Conservation (phyloP, 2,113 vertebrate species). For the Poecile atricapillus region DNA sequence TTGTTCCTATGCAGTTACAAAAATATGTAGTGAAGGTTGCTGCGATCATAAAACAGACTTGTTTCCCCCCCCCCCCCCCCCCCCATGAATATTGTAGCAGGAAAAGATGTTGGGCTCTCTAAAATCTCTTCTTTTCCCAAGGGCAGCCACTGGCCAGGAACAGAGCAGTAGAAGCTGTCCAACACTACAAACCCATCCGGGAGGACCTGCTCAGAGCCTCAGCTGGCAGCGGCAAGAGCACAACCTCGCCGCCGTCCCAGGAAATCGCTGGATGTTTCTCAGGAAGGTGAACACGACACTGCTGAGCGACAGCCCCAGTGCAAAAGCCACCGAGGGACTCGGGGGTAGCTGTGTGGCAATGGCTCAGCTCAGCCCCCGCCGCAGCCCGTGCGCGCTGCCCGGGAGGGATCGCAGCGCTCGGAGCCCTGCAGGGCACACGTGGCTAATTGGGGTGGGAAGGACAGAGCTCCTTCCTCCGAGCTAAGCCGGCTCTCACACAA, state of each 20-base stretch:
- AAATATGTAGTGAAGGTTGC: not conserved
- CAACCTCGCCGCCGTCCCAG: not conserved
- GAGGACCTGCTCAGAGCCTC: not conserved
- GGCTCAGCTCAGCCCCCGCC: accelerated
- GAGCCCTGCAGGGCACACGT: accelerated
- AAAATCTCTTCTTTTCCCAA: not conserved
- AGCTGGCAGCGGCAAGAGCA: not conserved
- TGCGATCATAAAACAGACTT: not conserved
- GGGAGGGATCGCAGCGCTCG: accelerated
- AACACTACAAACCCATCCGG: not conserved
- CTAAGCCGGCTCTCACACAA: not conserved
- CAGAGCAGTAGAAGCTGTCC: not conserved
- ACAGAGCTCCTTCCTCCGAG: not conserved
- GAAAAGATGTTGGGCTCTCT: not conserved
- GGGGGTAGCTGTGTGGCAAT: accelerated
- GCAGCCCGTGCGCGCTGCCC: accelerated
- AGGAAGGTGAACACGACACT: not conserved
- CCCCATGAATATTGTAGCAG: not conserved
- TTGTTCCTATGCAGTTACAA: not conserved
- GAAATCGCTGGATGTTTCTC: not conserved
- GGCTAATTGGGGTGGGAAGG: not conserved
- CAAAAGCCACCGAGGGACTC: not conserved
- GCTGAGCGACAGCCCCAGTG: not conserved
- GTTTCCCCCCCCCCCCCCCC: too few relatives aligned
- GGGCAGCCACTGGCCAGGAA: not conserved